A percentile compares a stretch with the other conserved stretches of the same genome.
Evolutionary conservation across 2,113 vertebrate genomes (phyloP).

Genomic region (Rhineura floridana): DNA sequence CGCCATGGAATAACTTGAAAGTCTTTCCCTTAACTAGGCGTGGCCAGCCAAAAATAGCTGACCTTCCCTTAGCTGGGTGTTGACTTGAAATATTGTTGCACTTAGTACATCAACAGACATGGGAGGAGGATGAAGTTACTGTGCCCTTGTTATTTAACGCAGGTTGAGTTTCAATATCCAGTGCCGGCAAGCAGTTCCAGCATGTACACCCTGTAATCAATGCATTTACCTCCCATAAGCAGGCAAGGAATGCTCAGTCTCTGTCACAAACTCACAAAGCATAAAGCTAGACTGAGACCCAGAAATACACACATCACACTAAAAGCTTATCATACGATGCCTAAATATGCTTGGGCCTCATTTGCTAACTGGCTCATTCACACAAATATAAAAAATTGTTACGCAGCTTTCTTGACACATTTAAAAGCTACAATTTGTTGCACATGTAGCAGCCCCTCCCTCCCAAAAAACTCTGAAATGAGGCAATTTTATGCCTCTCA

Average conservation of each 20-base stretch:
- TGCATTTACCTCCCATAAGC: not conserved
- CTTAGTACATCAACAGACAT: constrained; percentile 50
- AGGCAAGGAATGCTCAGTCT: not conserved
- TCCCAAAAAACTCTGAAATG: not conserved
- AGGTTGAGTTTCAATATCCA: rapidly evolving
- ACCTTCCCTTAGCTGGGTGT: constrained; percentile 73
- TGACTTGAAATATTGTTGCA: constrained; percentile 67
- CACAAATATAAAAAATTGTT: not conserved
- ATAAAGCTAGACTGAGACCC: not conserved
- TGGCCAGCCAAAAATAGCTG: constrained; percentile 81
- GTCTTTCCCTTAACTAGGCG: constrained; percentile 65
- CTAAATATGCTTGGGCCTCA: not conserved
- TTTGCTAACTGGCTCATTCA: not conserved
- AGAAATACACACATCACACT: not conserved
- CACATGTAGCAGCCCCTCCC: not conserved
- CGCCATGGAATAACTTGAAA: constrained; percentile 81
- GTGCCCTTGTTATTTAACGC: rapidly evolving
- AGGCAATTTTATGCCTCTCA: not conserved
- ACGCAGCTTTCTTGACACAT: not conserved
- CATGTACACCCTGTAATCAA: constrained; percentile 1
- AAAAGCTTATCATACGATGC: not conserved
- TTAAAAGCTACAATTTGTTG: not conserved
- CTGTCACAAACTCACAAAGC: not conserved
- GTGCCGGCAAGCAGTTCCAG: constrained; percentile 8
- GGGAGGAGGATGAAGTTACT: constrained; percentile 32